Conservation (phyloP, 2,888 invertebrate species). For the Tethea ocularis region DNA sequence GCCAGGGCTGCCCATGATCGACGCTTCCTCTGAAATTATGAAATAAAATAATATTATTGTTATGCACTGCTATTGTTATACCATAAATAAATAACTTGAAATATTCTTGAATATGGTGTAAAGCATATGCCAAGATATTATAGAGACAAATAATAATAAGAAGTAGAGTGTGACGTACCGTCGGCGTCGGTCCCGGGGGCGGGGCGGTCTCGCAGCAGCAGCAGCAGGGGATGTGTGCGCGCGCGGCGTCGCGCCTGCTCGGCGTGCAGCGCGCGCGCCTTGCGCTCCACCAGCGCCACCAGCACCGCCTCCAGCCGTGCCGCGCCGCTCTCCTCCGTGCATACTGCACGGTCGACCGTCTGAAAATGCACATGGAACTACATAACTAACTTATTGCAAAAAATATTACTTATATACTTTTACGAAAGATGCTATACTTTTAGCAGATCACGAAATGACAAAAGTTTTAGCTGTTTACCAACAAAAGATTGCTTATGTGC, state of each 20-base stretch:
- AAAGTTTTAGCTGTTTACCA: too few species aligned
- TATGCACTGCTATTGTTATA: background rate
- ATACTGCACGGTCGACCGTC: constrained; percentile 88
- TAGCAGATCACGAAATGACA: too few species aligned
- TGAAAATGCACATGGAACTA: too few species aligned
- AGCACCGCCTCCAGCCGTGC: constrained; percentile 88
- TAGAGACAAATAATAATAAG: too few species aligned
- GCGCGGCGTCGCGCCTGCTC: constrained; percentile 79
- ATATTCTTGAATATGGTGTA: too few species aligned
- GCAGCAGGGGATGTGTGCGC: constrained; percentile 50
- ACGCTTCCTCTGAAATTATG: constrained; percentile 66
- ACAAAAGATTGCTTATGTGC: too few species aligned
- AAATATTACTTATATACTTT: too few species aligned
- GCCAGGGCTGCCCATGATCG: constrained; percentile 71
- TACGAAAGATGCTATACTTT: too few species aligned
- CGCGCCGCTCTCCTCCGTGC: constrained; percentile 86
- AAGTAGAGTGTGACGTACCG: constrained; percentile 51
- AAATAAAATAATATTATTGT: constrained; percentile 2
- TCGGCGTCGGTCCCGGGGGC: too few species aligned
- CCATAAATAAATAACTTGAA: too few species aligned
- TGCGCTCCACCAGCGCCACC: constrained; percentile 88
- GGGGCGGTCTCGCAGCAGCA: constrained; percentile 72
- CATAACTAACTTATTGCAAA: too few species aligned
- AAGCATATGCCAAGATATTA: too few species aligned
- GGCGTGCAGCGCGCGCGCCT: constrained; percentile 83